Conservation (phyloP, 2,113 vertebrate species). For the Platichthys stellatus region DNA sequence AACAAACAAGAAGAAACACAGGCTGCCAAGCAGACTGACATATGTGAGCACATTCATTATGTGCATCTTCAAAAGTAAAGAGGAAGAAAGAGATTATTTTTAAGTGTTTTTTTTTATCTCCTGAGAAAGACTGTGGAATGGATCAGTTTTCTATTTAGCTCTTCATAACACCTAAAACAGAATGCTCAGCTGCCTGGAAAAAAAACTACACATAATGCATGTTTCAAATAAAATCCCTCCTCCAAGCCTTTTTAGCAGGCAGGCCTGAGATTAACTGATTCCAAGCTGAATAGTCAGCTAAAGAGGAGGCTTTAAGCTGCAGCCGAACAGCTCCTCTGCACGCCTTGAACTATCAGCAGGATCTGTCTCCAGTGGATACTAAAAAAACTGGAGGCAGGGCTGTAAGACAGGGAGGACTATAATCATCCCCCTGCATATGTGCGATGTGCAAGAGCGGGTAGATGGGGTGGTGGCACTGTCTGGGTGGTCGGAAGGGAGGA, state of each 20-base stretch:
- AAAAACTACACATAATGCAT: conserved; percentile 40
- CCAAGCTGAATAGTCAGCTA: conserved; percentile 68
- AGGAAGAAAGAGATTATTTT: not conserved
- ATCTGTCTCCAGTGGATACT: conserved; percentile 74
- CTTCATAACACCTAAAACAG: conserved; percentile 55
- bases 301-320: conserved; percentile 72
- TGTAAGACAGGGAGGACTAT: conserved; percentile 64
- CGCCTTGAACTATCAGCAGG: conserved; percentile 69
- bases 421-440: conserved; percentile 78
- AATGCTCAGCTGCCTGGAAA: conserved; percentile 49
- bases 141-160: conserved; percentile 64
- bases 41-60: conserved; percentile 57
- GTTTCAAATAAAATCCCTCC: conserved; percentile 66
- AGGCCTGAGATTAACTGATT: conserved; percentile 74
- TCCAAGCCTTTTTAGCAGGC: conserved; percentile 56
- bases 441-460: conserved; percentile 61
- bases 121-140: conserved; percentile 40
- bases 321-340: conserved; percentile 56
- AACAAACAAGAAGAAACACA: conserved; percentile 50
- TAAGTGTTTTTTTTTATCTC: conserved; percentile 44
- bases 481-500: conserved; percentile 84
- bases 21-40: conserved; percentile 54
- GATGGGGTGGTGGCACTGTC: conserved; percentile 72
- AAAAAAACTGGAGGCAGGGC: conserved; percentile 72
- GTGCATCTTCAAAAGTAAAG: conserved; percentile 51